Evolutionary conservation across 2,888 invertebrate species (phyloP), one percentile per base, ranked within the genome.

Genomic region (Xylota segnis): DNA sequence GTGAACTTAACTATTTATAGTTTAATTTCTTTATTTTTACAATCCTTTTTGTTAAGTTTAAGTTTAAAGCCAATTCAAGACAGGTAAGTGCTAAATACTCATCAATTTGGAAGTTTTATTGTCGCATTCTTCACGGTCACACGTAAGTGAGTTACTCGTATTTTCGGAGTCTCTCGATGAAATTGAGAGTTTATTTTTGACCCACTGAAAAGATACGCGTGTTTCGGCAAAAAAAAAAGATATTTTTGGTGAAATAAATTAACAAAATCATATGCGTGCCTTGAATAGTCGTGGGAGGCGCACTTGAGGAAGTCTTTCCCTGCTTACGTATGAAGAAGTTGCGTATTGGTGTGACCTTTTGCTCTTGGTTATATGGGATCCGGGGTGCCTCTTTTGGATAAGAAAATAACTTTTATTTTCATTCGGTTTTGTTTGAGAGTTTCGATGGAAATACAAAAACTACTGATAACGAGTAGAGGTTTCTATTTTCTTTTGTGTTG

Each of bases 51-150:
- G 5, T 29, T 18, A 54, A 84, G 63, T 70, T 61, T 45, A 54
- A 88, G 54, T 83, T 88, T 87, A 82, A 88, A 63, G 88, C 87
- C 84, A 89, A 88, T 88, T 89, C 83, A 89, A 87, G 81, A 87
- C 75, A 88, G 76, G 68, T 63, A 83, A 83, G 58, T 83, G 54
- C 54, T 12, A n/a, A 29, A 32, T 45, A 10, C n/a, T 7, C 40
- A 10, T 27, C 59, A 16, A 52, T 29, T 23, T 14, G 14, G 10
- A 14, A 14, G 50, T 14, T 50, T 23, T 14, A 59, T 37, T 6
- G 27, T 37, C 2, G 27, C 43, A 58, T 10, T 23, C 43, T 50
- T 37, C 27, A 52, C 47, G 77, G 76, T 16, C 68, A 52, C 27
- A 23, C 23, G 23, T 2, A 23, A 23, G 23, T 23, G 23, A 23